Conservation (phyloP, 2,113 vertebrate genomes). For the Tychaedon coryphoeus region DNA sequence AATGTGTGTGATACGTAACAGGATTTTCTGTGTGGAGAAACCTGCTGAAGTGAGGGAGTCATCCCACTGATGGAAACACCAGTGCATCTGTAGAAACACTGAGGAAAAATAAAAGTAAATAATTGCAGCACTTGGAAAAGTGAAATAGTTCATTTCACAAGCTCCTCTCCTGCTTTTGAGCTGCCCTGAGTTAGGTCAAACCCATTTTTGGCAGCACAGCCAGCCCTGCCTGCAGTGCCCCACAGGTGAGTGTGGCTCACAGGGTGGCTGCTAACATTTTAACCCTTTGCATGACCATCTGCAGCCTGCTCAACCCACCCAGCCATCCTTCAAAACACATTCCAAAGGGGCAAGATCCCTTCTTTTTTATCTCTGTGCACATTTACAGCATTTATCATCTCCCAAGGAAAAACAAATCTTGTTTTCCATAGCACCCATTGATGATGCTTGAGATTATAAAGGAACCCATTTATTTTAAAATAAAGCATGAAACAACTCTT, state of each 20-base stretch:
- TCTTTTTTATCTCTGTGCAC: background rate
- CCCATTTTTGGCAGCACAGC: background rate
- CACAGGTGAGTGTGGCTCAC: background rate
- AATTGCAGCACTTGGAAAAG: background rate
- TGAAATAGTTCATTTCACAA: background rate
- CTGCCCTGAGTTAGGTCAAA: background rate
- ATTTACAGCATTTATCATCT: background rate
- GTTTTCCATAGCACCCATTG: background rate
- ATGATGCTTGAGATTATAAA: background rate
- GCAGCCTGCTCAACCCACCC: background rate
- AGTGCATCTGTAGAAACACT: background rate
- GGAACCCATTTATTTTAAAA: background rate
- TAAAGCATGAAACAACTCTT: background rate
- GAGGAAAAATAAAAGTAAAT: background rate
- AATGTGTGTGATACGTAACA: accelerated
- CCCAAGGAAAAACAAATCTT: background rate
- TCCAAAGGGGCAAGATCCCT: too few relatives aligned
- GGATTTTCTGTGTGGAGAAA: background rate
- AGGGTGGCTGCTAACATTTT: background rate
- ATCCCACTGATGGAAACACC: background rate
- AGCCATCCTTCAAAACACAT: background rate
- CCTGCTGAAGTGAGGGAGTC: background rate
- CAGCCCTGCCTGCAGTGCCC: background rate
- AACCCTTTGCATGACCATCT: accelerated
- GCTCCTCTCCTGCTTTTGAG: background rate